phyloP scores from a whole-genome alignment of 2,113 vertebrate species.

The Scalopus aquaticus region DNA sequence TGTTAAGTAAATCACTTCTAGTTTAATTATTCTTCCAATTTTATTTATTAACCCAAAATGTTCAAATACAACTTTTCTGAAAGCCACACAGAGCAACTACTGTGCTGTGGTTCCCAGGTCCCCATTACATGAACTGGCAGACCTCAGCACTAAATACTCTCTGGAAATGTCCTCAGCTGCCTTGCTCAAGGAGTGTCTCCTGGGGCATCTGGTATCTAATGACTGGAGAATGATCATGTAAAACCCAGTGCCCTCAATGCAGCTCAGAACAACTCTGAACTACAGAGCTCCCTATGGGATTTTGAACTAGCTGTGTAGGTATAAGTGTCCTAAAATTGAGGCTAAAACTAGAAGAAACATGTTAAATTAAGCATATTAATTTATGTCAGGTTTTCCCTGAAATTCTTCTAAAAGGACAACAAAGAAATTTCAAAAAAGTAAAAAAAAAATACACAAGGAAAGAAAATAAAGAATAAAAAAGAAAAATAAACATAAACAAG shows the following conservation, averaged over 20 bases:
- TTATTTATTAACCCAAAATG: background rate
- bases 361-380: background rate
- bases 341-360: background rate
- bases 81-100: background rate
- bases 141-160: background rate
- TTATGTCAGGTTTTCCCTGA: background rate
- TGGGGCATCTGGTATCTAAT: background rate
- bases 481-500: background rate
- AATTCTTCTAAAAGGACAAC: background rate
- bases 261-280: background rate
- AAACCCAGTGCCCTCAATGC: background rate
- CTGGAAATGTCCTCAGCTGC: background rate
- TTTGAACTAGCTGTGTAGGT: background rate
- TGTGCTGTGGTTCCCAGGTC: background rate
- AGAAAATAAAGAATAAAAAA: background rate
- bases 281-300: background rate
- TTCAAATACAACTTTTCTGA: background rate
- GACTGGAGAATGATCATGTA: background rate
- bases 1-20: background rate
- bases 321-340: conserved; percentile 3
- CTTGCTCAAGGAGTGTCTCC: background rate
- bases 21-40: background rate
- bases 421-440: background rate
- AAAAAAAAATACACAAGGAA: background rate
- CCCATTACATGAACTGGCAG: background rate